A percentile compares a stretch with the other conserved stretches of the same genome.
Evolutionary conservation across 23 tunicate genomes (phyloP).

Genomic region (Ascidia mentula): DNA sequence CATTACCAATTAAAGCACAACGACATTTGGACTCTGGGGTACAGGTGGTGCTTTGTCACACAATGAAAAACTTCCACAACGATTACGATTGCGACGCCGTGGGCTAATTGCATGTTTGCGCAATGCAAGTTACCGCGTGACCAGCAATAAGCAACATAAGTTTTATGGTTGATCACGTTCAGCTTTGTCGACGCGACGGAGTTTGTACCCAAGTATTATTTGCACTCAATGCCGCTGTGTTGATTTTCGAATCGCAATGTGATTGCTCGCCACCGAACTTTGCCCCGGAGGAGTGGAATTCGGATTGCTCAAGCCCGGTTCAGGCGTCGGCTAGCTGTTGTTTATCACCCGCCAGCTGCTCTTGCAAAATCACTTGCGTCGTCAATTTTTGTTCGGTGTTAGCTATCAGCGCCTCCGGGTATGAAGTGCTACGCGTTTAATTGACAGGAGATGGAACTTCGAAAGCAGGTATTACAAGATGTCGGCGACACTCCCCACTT

Average conservation of each 20-base stretch:
- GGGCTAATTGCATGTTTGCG: background rate
- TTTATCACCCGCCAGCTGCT: background rate
- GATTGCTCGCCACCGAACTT: background rate
- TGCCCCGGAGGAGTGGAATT: background rate
- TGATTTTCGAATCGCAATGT: no score
- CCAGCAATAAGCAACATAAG: background rate
- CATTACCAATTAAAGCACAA: no score
- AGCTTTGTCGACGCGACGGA: background rate
- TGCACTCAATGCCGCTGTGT: background rate
- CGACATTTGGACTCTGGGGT: background rate
- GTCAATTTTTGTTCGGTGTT: background rate
- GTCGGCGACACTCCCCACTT: conserved; percentile 66
- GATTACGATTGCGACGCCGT: conserved; percentile 10
- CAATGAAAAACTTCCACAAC: background rate
- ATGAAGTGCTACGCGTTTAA: background rate
- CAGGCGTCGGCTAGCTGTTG: background rate
- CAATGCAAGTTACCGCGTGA: background rate
- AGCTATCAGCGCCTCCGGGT: background rate
- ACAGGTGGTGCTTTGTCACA: background rate
- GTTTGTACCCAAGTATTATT: background rate
- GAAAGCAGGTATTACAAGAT: conserved; percentile 67
- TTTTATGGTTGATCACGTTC: background rate
- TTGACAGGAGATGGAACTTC: conserved; percentile 77
- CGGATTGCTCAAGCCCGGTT: background rate
- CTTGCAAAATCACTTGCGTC: conserved; percentile 11